Conservation (phyloP, 2,888 invertebrate genomes). For the Hyposoter didymator region DNA sequence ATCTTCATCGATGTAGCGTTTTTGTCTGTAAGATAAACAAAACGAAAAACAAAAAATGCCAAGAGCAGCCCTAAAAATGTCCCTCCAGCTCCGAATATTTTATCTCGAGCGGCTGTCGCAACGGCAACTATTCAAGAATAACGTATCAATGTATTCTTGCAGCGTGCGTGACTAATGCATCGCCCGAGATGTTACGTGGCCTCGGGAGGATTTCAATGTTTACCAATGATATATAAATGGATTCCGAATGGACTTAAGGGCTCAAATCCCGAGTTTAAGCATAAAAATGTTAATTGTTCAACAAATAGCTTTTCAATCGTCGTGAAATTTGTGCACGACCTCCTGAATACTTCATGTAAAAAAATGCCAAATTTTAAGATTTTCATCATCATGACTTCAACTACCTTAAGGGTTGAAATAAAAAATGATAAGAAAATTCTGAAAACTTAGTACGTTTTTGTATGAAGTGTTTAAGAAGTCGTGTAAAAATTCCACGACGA, state of each 20-base stretch:
- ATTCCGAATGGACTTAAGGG: conserved; percentile 2
- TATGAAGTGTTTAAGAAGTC: too few species aligned
- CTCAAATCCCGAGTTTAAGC: not conserved
- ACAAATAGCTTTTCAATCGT: too few species aligned
- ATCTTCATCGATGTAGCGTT: not conserved
- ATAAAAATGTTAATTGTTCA: not conserved
- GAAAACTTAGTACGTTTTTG: too few species aligned
- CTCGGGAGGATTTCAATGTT: conserved; percentile 25
- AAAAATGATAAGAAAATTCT: too few species aligned
- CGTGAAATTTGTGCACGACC: too few species aligned
- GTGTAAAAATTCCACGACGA: too few species aligned
- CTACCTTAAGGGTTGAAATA: too few species aligned
- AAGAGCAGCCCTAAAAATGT: conserved; percentile 7
- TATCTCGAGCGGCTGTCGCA: conserved; percentile 34
- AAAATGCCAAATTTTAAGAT: too few species aligned
- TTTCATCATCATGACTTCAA: too few species aligned
- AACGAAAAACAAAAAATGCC: not conserved
- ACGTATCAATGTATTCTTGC: conserved; percentile 19
- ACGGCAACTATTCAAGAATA: conserved; percentile 10
- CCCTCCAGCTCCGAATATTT: conserved; percentile 43
- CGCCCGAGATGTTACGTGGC: conserved; percentile 61
- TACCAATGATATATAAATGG: conserved; percentile 12
- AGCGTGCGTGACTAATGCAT: conserved; percentile 62
- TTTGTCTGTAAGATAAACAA: not conserved
- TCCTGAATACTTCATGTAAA: too few species aligned